Conservation (phyloP, 2,888 invertebrate species). For the Microplitis manilae region DNA sequence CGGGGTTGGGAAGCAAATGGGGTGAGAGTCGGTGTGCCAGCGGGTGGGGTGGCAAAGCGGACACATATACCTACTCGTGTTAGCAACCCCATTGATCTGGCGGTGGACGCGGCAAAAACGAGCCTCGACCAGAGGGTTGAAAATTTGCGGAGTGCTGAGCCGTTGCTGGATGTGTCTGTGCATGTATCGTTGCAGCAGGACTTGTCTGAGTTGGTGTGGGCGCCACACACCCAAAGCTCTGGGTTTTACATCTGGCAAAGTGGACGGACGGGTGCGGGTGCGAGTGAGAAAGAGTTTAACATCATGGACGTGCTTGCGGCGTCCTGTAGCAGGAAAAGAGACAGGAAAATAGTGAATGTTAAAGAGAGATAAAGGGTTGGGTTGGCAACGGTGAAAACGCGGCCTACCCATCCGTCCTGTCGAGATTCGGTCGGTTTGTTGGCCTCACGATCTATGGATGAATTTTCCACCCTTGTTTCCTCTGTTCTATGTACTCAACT, state of each 20-base stretch:
- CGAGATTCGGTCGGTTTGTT: conserved; percentile 68
- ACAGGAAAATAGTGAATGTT: conserved; percentile 21
- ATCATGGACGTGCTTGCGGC: no score
- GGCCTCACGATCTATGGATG: conserved; percentile 64
- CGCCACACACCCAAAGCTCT: neutral
- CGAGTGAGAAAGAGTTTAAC: neutral
- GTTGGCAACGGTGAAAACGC: conserved; percentile 61
- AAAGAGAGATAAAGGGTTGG: conserved; percentile 45
- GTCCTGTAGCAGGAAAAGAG: neutral
- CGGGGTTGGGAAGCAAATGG: neutral
- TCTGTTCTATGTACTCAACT: neutral
- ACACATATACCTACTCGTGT: conserved; percentile 68
- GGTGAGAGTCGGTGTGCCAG: conserved; percentile 8
- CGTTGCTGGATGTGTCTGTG: conserved; percentile 41
- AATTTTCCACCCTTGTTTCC: conserved; percentile 53
- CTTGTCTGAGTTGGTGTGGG: neutral
- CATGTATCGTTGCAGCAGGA: conserved; percentile 20
- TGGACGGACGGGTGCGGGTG: conserved; percentile 8
- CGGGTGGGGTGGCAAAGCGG: conserved; percentile 39
- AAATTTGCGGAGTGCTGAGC: conserved; percentile 68
- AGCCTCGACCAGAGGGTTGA: conserved; percentile 55
- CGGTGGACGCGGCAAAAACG: conserved; percentile 69
- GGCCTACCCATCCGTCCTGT: conserved; percentile 64
- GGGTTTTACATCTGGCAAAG: neutral
- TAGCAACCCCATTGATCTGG: conserved; percentile 72